Base-by-base conservation (phyloP, 2,888 invertebrate species). In the Agriotes lineatus region DNA sequence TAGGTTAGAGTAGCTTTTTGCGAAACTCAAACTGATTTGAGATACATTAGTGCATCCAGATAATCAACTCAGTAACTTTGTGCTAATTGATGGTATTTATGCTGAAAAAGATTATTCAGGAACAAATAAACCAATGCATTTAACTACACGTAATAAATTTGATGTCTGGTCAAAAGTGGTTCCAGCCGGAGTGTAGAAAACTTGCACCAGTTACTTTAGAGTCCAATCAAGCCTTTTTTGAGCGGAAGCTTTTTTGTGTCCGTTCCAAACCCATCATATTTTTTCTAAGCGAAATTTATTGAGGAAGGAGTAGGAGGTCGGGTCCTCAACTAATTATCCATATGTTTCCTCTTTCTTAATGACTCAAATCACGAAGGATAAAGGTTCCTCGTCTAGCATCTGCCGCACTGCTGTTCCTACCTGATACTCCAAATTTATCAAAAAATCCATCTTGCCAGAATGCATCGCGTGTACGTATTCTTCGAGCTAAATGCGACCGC, bases 341-440 rank as follows among this genome's bases (percentile, higher is more conserved):
- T 54, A 71, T 69, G 69, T 69, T 72, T 71, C 72, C 74, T 70
- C 70, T 65, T 72, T 62, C 54, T 63, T 59, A 59, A 70, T 63
- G 70, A 67, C 54, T 62, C 60, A 62, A 67, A 70, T 70, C 70
- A 58, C 19, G 45, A 59, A 45, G 59, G 25, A 63, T 67, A 70
- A 66, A 57, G 66, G 45, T 30, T 52, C 18, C 35, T 57, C 70
- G 58, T 45, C 39, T 63, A 30, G 33, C 70, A 70, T 67, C 62
- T 70, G 70, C 62, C 22, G 25, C 45, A 20, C 65, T 39, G 19
- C 48, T 61, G 48, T 20, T 66, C 7, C 54, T 70, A 70, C 70
- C 70, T 70, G 70, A 59, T 33, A 35, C 45, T 60, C 42, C 20
- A 42, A 63, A 64, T 60, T 44, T 54, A 56, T 52, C 63, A 44